Conservation (phyloP, 2,113 vertebrate species). For the Scomber colias region DNA sequence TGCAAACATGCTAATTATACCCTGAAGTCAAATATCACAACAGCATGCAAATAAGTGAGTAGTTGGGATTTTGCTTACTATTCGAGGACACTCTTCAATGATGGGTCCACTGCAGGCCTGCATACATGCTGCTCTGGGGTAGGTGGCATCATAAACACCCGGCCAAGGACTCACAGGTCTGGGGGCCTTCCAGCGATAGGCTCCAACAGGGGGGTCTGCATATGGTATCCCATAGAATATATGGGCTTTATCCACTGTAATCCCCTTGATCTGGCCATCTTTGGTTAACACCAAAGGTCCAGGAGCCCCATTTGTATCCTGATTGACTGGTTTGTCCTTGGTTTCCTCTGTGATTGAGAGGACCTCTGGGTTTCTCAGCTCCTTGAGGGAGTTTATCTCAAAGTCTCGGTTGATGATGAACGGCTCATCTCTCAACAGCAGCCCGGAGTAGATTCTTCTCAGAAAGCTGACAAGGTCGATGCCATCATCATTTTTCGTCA, state of each 20-base stretch:
- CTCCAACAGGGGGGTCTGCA: conserved; percentile 81
- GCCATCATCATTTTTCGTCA: conserved; percentile 48
- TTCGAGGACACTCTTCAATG: conserved; percentile 70
- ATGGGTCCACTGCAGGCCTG: conserved; percentile 77
- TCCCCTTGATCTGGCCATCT: conserved; percentile 71
- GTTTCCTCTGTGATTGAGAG: conserved; percentile 18
- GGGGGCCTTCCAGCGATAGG: conserved; percentile 83
- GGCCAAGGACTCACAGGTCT: conserved; percentile 74
- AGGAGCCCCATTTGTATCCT: conserved; percentile 11
- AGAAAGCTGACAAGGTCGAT: conserved; percentile 64
- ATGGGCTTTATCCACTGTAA: conserved; percentile 71
- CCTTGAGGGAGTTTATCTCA: conserved; percentile 47
- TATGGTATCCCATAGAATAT: conserved; percentile 84
- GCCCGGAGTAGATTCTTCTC: conserved; percentile 60
- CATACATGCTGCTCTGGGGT: conserved; percentile 79
- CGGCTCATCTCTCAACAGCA: conserved; percentile 51
- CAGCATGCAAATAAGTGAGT: neutral
- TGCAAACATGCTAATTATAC: neutral
- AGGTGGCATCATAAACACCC: conserved; percentile 79
- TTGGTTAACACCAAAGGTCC: conserved; percentile 76
- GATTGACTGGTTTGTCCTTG: conserved; percentile 28
- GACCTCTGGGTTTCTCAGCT: conserved; percentile 20
- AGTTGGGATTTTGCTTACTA: conserved; percentile 61
- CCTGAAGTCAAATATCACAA: neutral
- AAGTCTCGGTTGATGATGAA: conserved; percentile 42